A percentile compares a stretch with the other conserved stretches of the same genome.
Conservation (phyloP, 2,113 vertebrate species). For the Coracopsis vasa region DNA sequence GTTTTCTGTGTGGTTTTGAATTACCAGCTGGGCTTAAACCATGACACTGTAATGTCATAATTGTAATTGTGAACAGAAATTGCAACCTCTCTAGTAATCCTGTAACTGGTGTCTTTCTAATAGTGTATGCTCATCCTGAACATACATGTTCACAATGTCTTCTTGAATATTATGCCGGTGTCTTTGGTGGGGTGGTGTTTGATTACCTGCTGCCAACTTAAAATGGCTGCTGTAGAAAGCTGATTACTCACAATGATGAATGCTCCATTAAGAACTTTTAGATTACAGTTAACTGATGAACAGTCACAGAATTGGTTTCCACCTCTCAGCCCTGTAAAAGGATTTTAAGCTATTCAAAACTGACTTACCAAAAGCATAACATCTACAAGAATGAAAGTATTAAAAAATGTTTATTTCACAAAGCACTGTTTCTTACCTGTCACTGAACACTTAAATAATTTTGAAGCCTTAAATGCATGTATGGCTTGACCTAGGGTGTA, state of each 20-base stretch:
- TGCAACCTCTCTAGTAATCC: not conserved
- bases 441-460: not conserved
- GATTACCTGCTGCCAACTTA: not conserved
- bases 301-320: not conserved
- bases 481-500: not conserved
- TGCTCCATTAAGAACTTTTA: not conserved
- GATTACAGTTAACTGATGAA: not conserved
- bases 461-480: not conserved
- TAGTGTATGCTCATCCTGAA: not conserved
- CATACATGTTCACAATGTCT: not conserved
- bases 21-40: not conserved
- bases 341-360: not conserved
- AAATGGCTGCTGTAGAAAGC: not conserved
- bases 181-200: not conserved
- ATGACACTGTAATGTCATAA: not conserved
- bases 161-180: not conserved
- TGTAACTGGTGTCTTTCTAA: not conserved
- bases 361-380: not conserved
- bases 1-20: not conserved
- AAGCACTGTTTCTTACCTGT: not conserved
- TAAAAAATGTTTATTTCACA: constrained; percentile 11
- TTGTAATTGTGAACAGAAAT: not conserved
- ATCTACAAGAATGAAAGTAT: not conserved
- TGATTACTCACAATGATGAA: not conserved
- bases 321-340: not conserved